phyloP scores from a whole-genome alignment of 2,797 vertebrate genomes.

The Liasis olivaceus region DNA sequence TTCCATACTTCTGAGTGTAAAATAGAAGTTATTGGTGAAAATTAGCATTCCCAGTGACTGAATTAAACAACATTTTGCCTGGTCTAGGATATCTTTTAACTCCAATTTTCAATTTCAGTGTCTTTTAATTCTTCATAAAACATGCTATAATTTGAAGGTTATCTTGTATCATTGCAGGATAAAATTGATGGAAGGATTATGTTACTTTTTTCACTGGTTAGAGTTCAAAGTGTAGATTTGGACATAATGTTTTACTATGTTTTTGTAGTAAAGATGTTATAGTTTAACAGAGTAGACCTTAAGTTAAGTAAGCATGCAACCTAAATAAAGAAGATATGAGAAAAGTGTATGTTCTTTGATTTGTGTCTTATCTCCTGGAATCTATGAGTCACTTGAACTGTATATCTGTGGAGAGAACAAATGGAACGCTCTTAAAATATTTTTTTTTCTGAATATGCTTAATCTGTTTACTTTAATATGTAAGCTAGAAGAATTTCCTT shows the following conservation, averaged over 20 bases:
- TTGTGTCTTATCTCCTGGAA: too few relatives aligned
- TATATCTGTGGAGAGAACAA: too few relatives aligned
- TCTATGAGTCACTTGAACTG: too few relatives aligned
- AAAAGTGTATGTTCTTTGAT: too few relatives aligned
- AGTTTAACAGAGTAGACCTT: slow-evolving; percentile 53
- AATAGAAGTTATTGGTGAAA: background rate
- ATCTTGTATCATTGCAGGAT: background rate
- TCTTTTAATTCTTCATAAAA: slow-evolving; percentile 2
- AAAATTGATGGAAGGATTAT: background rate
- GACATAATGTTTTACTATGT: slow-evolving; percentile 20
- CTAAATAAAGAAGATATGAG: too few relatives aligned
- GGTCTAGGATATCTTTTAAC: background rate
- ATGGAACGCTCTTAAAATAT: too few relatives aligned
- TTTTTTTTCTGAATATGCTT: too few relatives aligned
- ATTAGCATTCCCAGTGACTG: background rate
- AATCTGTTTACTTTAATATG: too few relatives aligned
- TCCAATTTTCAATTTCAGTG: background rate
- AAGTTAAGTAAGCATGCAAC: slow-evolving; percentile 22
- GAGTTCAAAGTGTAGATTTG: slow-evolving; percentile 24
- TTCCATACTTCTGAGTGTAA: background rate
- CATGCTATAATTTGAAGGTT: background rate
- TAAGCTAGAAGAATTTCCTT: slow-evolving; percentile 22
- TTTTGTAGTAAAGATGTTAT: slow-evolving; percentile 16
- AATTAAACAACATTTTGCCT: background rate
- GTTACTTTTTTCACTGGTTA: background rate